Conservation (phyloP, 1,140 invertebrate species). For the Phthorimaea operculella region DNA sequence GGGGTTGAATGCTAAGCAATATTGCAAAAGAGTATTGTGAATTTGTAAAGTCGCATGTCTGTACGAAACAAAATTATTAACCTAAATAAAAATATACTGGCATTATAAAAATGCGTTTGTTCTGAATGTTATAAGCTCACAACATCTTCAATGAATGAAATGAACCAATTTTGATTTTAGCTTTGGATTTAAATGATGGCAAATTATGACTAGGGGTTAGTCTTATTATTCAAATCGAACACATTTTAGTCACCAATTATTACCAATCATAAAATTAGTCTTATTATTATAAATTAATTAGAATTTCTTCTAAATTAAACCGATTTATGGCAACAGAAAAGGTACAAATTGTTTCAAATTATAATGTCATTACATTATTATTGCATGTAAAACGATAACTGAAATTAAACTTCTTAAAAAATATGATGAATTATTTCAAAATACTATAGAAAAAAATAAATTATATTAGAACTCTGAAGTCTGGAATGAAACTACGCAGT, state of each 20-base stretch:
- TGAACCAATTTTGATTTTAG: background rate
- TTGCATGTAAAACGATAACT: too few species aligned
- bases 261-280: constrained; percentile 1
- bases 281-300: constrained; percentile 4
- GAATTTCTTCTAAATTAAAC: background rate
- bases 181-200: constrained; percentile 2
- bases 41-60: background rate
- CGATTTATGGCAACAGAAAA: constrained; percentile 10
- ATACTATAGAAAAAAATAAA: too few species aligned
- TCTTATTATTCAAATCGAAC: constrained; percentile 9
- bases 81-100: background rate
- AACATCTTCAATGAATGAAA: background rate
- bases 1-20: too few species aligned
- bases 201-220: constrained; percentile 33
- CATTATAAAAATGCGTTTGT: background rate
- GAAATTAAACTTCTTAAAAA: too few species aligned
- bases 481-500: too few species aligned
- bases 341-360: constrained; percentile 6
- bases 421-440: too few species aligned
- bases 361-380: background rate
- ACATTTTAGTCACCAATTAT: constrained; percentile 9
- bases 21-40: too few species aligned
- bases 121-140: constrained; percentile 1
- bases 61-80: background rate
- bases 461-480: too few species aligned